Percentiles rank a stretch among this genome's conserved stretches.
These are phyloP conservation scores for Pachyuromys duprasi DNA, from an alignment of 2,797 vertebrate genomes.

Conservation along the genomic window DNA sequence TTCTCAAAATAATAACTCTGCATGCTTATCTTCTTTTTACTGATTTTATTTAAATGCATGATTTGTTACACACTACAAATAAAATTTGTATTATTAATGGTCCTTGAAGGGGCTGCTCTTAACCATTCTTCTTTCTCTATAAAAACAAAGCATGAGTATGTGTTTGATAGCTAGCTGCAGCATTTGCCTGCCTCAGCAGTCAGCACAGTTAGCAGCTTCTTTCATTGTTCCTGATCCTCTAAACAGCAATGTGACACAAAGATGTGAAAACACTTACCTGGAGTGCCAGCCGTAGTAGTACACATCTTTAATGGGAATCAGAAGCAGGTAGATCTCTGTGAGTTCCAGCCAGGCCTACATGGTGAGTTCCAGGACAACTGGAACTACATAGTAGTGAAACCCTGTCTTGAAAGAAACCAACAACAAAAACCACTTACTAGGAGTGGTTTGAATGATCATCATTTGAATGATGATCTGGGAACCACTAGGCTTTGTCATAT, in stretches of 20 bases:
- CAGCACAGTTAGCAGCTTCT: neutral
- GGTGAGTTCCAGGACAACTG: neutral
- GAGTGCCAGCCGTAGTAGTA: neutral
- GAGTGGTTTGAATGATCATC: too few relatives aligned
- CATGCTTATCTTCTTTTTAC: neutral
- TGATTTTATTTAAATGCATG: slow-evolving; percentile 16
- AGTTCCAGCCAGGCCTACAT: neutral
- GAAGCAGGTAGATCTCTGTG: neutral
- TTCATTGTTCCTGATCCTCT: neutral
- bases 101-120: neutral
- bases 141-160: neutral
- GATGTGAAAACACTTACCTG: neutral
- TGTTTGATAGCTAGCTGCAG: neutral
- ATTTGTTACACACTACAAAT: slow-evolving; percentile 37
- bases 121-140: neutral
- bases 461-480: neutral
- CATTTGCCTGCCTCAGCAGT: neutral
- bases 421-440: neutral
- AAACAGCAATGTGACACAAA: neutral
- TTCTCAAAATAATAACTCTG: neutral
- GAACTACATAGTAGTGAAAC: neutral
- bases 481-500: neutral
- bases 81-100: neutral
- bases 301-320: neutral
- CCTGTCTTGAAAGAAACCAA: neutral